Conservation (phyloP, 2,797 vertebrate species). For the Melopsittacus undulatus region DNA sequence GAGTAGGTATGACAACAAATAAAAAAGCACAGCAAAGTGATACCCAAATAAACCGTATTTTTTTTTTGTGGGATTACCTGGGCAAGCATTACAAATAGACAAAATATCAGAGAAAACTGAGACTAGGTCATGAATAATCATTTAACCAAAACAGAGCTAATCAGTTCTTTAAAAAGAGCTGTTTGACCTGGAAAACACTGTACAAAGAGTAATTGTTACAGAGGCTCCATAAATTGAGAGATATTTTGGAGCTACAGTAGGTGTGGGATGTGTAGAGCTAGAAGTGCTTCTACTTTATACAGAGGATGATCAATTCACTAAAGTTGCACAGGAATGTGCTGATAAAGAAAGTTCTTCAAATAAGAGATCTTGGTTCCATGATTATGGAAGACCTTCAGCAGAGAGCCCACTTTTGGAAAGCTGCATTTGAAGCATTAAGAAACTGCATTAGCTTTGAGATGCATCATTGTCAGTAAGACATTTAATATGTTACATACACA, state of each 20-base stretch:
- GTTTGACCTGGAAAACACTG: background rate
- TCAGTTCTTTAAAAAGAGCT: background rate
- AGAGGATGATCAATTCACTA: background rate
- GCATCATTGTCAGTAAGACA: background rate
- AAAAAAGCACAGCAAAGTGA: background rate
- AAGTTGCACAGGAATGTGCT: background rate
- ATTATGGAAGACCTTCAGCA: background rate
- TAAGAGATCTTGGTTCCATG: background rate
- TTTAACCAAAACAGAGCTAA: background rate
- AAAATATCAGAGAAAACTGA: background rate
- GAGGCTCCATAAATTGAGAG: background rate
- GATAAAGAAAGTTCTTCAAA: background rate
- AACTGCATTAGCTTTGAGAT: background rate
- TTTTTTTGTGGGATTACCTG: background rate
- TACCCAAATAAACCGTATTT: background rate
- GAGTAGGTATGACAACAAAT: background rate
- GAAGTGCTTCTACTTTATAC: background rate
- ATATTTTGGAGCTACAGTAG: background rate
- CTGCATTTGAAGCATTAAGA: background rate
- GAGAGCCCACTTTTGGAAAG: background rate
- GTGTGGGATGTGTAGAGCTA: constrained; percentile 6
- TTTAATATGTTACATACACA: background rate
- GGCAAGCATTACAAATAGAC: background rate
- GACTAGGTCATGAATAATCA: background rate
- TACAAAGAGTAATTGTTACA: background rate